phyloP scores from a whole-genome alignment of 2,113 vertebrate species.

The Fukomys damarensis region DNA sequence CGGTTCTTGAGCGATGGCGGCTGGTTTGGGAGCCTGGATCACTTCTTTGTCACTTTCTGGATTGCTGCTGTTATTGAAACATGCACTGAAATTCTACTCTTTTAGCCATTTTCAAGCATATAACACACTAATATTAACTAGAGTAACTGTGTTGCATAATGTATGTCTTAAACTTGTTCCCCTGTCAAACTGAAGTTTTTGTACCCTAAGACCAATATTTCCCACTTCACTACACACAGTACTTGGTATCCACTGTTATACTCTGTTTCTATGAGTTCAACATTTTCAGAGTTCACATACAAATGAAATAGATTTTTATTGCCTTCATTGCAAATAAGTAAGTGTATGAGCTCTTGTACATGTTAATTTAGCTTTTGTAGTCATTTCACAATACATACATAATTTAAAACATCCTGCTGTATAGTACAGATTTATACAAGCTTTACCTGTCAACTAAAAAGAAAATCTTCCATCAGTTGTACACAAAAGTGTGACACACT shows the following conservation, averaged over 20 bases:
- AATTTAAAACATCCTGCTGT: not conserved
- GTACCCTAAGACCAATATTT: not conserved
- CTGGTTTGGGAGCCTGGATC: too few relatives aligned
- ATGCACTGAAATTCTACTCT: not conserved
- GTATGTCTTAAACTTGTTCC: not conserved
- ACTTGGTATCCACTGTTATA: not conserved
- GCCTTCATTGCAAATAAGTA: not conserved
- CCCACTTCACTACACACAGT: not conserved
- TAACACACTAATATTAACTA: not conserved
- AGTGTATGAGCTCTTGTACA: not conserved
- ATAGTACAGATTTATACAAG: not conserved
- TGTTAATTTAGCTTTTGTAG: not conserved
- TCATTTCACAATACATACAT: not conserved
- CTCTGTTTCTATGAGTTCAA: not conserved
- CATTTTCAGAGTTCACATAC: not conserved
- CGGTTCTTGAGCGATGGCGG: too few relatives aligned
- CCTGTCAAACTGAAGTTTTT: not conserved
- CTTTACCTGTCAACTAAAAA: not conserved
- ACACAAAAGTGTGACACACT: not conserved
- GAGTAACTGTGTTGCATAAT: not conserved
- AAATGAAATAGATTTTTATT: not conserved
- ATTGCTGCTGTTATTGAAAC: not conserved
- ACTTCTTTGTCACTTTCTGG: not conserved
- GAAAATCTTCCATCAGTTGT: not conserved
- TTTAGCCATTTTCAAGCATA: not conserved